Conservation (phyloP, 2,888 invertebrate species). For the Polyploca ridens region DNA sequence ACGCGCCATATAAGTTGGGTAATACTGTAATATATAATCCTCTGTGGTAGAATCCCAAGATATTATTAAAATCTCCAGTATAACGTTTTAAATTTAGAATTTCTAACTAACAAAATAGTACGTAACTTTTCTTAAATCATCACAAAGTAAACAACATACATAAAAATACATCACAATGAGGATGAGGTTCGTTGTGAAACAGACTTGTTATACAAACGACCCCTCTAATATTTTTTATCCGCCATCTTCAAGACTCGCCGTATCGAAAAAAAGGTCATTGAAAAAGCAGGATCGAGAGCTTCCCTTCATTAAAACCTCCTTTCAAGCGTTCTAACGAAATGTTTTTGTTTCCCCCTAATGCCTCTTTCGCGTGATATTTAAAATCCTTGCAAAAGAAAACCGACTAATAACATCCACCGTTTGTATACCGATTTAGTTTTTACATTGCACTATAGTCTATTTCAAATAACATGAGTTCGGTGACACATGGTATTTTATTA, state of each 20-base stretch:
- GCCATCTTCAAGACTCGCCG: neutral
- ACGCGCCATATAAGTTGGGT: too few species aligned
- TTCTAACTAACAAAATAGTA: too few species aligned
- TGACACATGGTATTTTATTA: too few species aligned
- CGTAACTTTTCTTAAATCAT: too few species aligned
- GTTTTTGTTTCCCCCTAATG: constrained; percentile 47
- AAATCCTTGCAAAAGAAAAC: constrained; percentile 24
- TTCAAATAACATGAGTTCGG: too few species aligned
- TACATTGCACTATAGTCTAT: too few species aligned
- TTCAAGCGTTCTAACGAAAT: constrained; percentile 32
- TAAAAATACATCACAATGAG: too few species aligned
- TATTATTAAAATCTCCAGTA: too few species aligned
- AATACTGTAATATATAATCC: too few species aligned
- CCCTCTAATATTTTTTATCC: constrained; percentile 1
- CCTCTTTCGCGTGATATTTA: constrained; percentile 42
- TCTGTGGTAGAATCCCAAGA: too few species aligned
- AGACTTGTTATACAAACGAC: neutral
- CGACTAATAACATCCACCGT: constrained; percentile 13
- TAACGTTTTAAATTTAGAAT: too few species aligned
- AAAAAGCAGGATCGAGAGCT: constrained; percentile 11
- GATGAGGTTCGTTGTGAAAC: neutral
- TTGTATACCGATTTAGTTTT: too few species aligned
- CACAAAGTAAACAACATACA: neutral
- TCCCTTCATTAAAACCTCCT: constrained; percentile 41
- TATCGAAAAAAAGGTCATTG: constrained; percentile 11